These are phyloP conservation scores for Falco punctatus DNA, from an alignment of 2,113 vertebrate genomes.

Conservation along the genomic window DNA sequence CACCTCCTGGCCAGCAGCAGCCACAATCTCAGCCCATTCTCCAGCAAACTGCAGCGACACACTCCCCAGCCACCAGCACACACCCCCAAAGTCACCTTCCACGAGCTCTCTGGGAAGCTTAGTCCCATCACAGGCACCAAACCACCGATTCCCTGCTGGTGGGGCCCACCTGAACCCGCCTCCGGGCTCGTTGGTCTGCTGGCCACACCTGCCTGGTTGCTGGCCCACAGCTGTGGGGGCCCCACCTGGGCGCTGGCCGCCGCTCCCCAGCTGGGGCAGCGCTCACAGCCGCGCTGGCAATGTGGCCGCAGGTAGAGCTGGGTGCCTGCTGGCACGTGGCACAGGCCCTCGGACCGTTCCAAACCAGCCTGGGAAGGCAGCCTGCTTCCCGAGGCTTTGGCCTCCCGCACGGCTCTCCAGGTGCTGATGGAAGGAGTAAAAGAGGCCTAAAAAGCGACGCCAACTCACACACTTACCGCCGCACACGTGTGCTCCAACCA, in stretches of 20 bases:
- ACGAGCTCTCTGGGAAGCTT: neutral
- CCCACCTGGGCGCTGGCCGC: neutral
- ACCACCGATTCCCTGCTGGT: accelerated
- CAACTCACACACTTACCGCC: neutral
- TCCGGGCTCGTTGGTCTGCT: accelerated
- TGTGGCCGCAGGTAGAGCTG: accelerated
- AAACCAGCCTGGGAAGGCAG: neutral
- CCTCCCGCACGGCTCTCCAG: neutral
- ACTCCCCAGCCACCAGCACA: accelerated
- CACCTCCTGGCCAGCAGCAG: neutral
- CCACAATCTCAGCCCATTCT: accelerated
- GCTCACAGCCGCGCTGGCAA: accelerated
- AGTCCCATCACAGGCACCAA: accelerated
- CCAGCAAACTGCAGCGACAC: neutral
- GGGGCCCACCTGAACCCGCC: neutral
- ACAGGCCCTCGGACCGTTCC: accelerated
- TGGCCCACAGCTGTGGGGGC: neutral
- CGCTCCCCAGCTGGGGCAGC: accelerated
- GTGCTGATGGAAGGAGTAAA: neutral
- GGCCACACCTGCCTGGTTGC: neutral
- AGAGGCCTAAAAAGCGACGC: neutral
- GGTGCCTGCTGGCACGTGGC: accelerated
- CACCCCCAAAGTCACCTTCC: accelerated
- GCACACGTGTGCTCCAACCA: neutral
- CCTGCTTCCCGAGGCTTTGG: accelerated